Conservation (phyloP, 2,888 invertebrate genomes). For the Torymus auratus region DNA sequence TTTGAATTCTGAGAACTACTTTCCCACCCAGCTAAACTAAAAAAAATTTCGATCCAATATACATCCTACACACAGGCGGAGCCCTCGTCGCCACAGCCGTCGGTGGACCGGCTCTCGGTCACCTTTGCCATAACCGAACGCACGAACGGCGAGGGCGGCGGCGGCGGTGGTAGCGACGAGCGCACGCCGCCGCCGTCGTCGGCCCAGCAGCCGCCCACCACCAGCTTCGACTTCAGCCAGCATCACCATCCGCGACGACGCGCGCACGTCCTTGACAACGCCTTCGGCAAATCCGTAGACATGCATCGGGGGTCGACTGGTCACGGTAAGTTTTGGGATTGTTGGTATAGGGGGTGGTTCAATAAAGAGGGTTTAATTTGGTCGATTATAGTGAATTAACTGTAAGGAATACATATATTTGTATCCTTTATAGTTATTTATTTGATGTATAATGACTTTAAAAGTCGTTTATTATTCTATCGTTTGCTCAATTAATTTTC, state of each 20-base stretch:
- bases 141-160: conserved; percentile 19
- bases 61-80: conserved; percentile 73
- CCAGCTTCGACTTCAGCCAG: conserved; percentile 44
- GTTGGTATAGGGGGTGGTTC: too few species aligned
- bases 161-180: background rate
- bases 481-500: too few species aligned
- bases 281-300: background rate
- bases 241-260: conserved; percentile 38
- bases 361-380: too few species aligned
- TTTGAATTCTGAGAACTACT: too few species aligned
- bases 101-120: conserved; percentile 84
- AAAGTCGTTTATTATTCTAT: too few species aligned
- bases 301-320: conserved; percentile 22
- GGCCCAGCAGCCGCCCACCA: background rate
- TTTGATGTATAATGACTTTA: too few species aligned
- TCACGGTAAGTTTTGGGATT: conserved; percentile 23
- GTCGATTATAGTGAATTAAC: too few species aligned
- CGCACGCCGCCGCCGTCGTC: background rate
- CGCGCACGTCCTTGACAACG: conserved; percentile 22
- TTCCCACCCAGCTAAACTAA: too few species aligned
- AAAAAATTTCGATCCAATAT: too few species aligned
- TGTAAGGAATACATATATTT: too few species aligned
- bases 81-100: conserved; percentile 83
- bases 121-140: conserved; percentile 82
- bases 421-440: too few species aligned